phyloP scores from a whole-genome alignment of 2,888 invertebrate species.

The Lucinisca nassula region DNA sequence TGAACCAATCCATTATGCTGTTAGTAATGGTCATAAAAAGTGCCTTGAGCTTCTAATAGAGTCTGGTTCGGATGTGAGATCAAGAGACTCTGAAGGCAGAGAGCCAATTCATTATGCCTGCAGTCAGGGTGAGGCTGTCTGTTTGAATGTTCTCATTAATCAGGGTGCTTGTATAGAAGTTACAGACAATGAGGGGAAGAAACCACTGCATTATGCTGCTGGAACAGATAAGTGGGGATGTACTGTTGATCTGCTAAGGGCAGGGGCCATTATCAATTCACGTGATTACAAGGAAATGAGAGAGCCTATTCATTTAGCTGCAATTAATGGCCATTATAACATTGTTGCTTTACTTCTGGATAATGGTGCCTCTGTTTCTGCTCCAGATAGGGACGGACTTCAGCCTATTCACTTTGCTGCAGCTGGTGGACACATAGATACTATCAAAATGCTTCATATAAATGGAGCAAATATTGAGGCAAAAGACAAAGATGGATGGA shows the following conservation, averaged over 20 bases:
- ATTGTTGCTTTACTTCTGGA: background rate
- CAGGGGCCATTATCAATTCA: background rate
- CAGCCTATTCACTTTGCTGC: background rate
- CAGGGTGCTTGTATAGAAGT: background rate
- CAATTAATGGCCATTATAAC: background rate
- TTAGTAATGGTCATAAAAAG: background rate
- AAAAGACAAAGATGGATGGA: background rate
- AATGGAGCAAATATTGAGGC: background rate
- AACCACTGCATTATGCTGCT: background rate
- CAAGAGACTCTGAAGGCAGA: background rate
- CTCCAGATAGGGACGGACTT: background rate
- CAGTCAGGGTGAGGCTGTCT: background rate
- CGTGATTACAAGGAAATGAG: background rate
- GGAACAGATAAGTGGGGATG: background rate
- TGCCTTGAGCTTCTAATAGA: background rate
- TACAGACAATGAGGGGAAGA: background rate
- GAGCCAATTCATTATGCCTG: background rate
- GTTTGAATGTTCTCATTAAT: background rate
- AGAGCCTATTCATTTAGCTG: background rate
- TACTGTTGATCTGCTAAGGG: background rate
- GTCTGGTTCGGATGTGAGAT: background rate
- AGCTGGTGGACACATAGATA: background rate
- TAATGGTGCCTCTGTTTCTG: background rate
- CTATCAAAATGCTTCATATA: background rate
- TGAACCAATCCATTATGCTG: constrained; percentile 3